phyloP scores from a whole-genome alignment of 37 sponge, comb jelly and placozoan genomes.

The Aplysina aerophoba region DNA sequence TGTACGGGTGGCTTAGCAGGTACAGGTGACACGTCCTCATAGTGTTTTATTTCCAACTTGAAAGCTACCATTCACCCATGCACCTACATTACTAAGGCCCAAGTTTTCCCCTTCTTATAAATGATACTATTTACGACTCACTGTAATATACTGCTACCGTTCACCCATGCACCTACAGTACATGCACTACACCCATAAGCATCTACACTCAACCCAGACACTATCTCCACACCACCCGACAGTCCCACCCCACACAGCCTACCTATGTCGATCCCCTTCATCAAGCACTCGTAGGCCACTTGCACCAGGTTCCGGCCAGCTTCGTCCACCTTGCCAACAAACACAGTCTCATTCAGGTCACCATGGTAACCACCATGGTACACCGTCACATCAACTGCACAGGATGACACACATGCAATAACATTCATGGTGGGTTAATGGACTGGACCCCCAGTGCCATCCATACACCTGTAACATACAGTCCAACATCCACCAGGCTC shows the following conservation, averaged over 20 bases:
- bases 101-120: too few relatives aligned
- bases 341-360: conserved; percentile 94
- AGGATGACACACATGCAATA: neutral
- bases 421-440: neutral
- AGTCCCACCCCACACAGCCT: conserved; percentile 9
- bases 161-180: too few relatives aligned
- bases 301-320: conserved; percentile 63
- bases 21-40: too few relatives aligned
- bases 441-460: neutral
- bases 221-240: neutral
- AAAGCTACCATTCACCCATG: too few relatives aligned
- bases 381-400: conserved; percentile 79
- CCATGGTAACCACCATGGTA: conserved; percentile 93
- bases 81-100: too few relatives aligned
- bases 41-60: too few relatives aligned
- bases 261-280: conserved; percentile 80
- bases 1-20: too few relatives aligned
- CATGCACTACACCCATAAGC: too few relatives aligned
- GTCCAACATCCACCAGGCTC: too few relatives aligned
- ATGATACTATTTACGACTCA: too few relatives aligned
- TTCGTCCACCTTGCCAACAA: conserved; percentile 92
- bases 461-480: too few relatives aligned
- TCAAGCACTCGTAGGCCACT: conserved; percentile 90
- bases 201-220: too few relatives aligned
- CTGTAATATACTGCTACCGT: neutral